These are phyloP conservation scores for Scaptomyza cyrtandrae DNA, from an alignment of 2,888 invertebrate genomes.

Conservation along the genomic window DNA sequence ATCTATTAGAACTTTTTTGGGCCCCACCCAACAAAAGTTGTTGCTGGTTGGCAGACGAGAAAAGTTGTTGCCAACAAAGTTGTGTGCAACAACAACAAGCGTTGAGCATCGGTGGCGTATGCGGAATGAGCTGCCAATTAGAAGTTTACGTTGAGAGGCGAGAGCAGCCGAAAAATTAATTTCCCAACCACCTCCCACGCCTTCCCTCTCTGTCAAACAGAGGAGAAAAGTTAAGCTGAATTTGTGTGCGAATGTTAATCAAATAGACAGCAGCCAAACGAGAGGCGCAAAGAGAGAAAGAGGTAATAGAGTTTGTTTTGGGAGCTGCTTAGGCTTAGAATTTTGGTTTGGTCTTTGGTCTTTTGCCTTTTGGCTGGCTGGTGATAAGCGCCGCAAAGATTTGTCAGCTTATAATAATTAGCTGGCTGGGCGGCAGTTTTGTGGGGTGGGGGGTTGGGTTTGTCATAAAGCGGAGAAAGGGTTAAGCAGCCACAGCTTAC, in stretches of 20 bases:
- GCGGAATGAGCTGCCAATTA: conserved; percentile 75
- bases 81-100: conserved; percentile 32
- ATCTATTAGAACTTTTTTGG: conserved; percentile 74
- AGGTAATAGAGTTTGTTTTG: conserved; percentile 37
- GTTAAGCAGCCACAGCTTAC: conserved; percentile 10
- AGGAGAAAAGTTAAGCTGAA: conserved; percentile 57
- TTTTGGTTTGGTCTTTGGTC: conserved; percentile 3
- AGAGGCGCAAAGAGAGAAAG: neutral
- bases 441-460: neutral
- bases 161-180: conserved; percentile 64
- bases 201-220: neutral
- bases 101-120: conserved; percentile 39
- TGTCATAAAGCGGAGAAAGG: conserved; percentile 20
- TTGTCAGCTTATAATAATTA: conserved; percentile 76
- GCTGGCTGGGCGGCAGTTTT: conserved; percentile 37
- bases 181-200: conserved; percentile 28
- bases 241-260: conserved; percentile 74
- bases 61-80: conserved; percentile 45
- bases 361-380: conserved; percentile 42
- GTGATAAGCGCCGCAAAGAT: conserved; percentile 53
- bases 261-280: conserved; percentile 50
- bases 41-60: conserved; percentile 1
- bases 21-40: conserved; percentile 48
- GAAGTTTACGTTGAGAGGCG: conserved; percentile 67
- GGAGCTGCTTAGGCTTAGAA: conserved; percentile 28